These are phyloP conservation scores for Sceliomorpha sp. DNA, from an alignment of 2,888 invertebrate genomes.

Conservation along the genomic window DNA sequence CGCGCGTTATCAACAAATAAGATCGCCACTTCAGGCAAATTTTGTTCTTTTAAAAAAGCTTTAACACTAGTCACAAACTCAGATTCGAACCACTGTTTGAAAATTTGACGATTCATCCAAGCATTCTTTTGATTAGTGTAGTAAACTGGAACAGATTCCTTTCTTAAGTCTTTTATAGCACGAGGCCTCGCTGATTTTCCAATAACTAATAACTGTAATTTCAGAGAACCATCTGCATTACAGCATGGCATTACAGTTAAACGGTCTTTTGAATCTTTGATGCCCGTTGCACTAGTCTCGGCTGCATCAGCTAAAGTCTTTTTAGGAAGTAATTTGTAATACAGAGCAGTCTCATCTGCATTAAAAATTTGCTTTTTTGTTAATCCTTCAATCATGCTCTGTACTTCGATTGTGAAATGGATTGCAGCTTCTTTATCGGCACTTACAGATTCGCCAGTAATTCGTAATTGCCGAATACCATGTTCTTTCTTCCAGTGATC, in stretches of 20 bases:
- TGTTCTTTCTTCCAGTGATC: conserved; percentile 18
- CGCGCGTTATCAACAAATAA: too few species aligned
- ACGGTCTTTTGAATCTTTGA: conserved; percentile 51
- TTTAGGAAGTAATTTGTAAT: conserved; percentile 49
- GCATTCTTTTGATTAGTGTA: too few species aligned
- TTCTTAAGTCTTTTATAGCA: conserved; percentile 33
- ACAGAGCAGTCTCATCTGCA: conserved; percentile 55
- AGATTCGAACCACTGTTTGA: conserved; percentile 53
- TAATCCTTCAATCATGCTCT: conserved; percentile 18
- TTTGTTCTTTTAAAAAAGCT: conserved; percentile 15
- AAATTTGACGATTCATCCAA: conserved; percentile 58
- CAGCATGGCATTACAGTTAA: conserved; percentile 50
- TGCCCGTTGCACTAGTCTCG: conserved; percentile 41
- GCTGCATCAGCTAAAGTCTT: conserved; percentile 26
- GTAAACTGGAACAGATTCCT: conserved; percentile 24
- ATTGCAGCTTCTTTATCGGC: conserved; percentile 17
- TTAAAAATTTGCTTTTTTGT: conserved; percentile 50
- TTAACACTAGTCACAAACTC: conserved; percentile 58
- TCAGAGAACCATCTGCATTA: conserved; percentile 50
- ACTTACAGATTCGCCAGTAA: conserved; percentile 3
- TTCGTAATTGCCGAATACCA: conserved; percentile 21
- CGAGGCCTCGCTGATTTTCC: conserved; percentile 43
- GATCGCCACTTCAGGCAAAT: conserved; percentile 22
- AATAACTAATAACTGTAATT: conserved; percentile 53
- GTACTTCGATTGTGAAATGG: conserved; percentile 28